Conservation (phyloP, 2,113 vertebrate species). For the Neopipo cinnamomea region DNA sequence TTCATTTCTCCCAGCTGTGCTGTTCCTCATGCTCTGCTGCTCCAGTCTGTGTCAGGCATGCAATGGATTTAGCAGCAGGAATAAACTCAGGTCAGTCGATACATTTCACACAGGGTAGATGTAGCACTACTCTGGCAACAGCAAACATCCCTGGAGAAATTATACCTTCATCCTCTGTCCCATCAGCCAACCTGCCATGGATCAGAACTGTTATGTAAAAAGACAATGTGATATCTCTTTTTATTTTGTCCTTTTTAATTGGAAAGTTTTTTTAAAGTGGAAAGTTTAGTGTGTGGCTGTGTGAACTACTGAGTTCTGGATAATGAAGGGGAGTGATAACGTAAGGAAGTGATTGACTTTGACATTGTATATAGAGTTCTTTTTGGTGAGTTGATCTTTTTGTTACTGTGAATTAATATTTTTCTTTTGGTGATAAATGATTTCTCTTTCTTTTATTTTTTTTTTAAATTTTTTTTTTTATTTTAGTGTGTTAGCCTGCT, state of each 20-base stretch:
- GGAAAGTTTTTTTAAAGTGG: neutral
- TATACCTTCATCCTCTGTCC: neutral
- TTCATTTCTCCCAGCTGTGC: neutral
- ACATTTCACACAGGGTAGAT: neutral
- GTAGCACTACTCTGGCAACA: neutral
- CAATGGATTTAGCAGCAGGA: neutral
- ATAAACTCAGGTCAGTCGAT: neutral
- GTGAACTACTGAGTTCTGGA: neutral
- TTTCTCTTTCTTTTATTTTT: neutral
- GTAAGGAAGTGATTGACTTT: neutral
- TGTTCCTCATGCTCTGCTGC: neutral
- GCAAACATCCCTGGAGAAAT: neutral
- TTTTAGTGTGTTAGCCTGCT: neutral
- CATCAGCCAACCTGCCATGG: rapidly evolving
- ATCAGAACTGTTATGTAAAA: neutral
- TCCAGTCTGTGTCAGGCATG: rapidly evolving
- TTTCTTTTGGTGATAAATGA: neutral
- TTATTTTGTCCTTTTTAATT: neutral
- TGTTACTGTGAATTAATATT: neutral
- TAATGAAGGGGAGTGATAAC: neutral
- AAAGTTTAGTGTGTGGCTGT: neutral
- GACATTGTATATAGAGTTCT: neutral
- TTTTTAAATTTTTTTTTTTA: too few relatives aligned
- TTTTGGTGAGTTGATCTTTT: neutral
- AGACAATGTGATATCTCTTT: neutral